phyloP scores from a whole-genome alignment of 1,140 invertebrate species.

The Aporrectodea caliginosa region DNA sequence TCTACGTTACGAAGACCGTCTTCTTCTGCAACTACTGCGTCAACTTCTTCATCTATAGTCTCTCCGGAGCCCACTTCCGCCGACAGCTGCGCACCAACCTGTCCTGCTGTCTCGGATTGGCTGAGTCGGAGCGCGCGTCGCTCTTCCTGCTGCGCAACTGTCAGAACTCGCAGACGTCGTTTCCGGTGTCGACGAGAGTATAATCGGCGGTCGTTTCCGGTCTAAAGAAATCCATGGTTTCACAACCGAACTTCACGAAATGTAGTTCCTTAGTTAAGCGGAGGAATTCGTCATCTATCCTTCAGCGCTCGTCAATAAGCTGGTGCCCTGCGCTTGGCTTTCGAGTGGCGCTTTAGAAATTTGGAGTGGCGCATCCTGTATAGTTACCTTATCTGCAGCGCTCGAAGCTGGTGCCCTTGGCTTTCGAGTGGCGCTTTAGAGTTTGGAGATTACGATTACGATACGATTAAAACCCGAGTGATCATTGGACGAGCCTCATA shows the following conservation, averaged over 20 bases:
- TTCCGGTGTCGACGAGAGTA: neutral
- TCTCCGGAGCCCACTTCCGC: slow-evolving; percentile 42
- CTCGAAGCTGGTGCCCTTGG: no score
- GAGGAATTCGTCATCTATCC: neutral
- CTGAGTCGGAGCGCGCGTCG: neutral
- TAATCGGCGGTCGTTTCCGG: neutral
- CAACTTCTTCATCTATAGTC: slow-evolving; percentile 46
- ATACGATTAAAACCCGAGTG: no score
- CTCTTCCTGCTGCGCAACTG: neutral
- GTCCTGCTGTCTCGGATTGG: slow-evolving; percentile 5
- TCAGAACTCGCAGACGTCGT: neutral
- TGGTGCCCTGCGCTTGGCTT: no score
- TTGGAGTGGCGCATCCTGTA: neutral
- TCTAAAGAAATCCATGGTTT: neutral
- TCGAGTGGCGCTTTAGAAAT: neutral
- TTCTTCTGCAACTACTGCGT: slow-evolving; percentile 46
- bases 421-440: no score
- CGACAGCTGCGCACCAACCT: slow-evolving; percentile 9
- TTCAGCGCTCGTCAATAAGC: neutral
- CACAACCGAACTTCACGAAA: neutral
- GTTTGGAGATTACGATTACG: no score
- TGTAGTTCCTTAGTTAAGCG: neutral
- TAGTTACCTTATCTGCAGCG: no score
- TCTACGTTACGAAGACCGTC: slow-evolving; percentile 39
- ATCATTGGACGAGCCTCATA: no score